Evolutionary conservation across 92 coral and sea anemone species (phyloP).

Genomic region (Palythoa heliodiscus): DNA sequence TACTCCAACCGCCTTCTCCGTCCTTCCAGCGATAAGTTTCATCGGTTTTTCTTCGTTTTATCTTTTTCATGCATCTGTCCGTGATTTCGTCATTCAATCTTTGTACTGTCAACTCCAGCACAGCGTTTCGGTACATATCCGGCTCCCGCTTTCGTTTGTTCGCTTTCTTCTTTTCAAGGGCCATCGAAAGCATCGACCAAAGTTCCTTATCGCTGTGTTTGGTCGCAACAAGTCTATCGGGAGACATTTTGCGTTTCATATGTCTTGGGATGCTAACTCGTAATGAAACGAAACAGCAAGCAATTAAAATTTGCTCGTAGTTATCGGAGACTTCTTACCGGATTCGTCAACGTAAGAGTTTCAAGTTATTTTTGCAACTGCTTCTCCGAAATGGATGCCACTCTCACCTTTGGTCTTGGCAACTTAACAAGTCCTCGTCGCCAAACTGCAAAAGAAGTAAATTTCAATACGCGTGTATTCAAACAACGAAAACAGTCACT

Average conservation of each 20-base stretch:
- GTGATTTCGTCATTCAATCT: conserved; percentile 94
- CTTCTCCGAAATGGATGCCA: background rate
- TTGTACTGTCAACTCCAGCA: conserved; percentile 83
- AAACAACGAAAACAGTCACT: background rate
- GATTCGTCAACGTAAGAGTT: background rate
- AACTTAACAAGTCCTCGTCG: background rate
- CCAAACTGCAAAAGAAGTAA: background rate
- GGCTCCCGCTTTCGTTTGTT: conserved; percentile 82
- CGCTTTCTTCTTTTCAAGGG: conserved; percentile 85
- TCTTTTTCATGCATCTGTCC: conserved; percentile 84
- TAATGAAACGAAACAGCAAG: conserved; percentile 23
- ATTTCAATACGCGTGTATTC: background rate
- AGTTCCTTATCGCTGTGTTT: conserved; percentile 88
- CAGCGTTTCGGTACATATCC: conserved; percentile 93
- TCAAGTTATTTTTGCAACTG: background rate
- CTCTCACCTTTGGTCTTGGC: conserved; percentile 10
- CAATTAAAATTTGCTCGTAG: background rate
- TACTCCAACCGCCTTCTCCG: conserved; percentile 86
- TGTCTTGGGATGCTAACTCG: conserved; percentile 26
- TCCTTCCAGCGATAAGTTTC: conserved; percentile 90
- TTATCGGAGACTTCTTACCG: conserved; percentile 9
- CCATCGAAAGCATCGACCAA: conserved; percentile 86
- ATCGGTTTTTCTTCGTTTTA: conserved; percentile 78
- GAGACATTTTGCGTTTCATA: conserved; percentile 63
- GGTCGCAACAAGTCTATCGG: conserved; percentile 25